Evolutionary conservation across 2,113 vertebrate genomes (phyloP).

Genomic region (Astur gentilis): DNA sequence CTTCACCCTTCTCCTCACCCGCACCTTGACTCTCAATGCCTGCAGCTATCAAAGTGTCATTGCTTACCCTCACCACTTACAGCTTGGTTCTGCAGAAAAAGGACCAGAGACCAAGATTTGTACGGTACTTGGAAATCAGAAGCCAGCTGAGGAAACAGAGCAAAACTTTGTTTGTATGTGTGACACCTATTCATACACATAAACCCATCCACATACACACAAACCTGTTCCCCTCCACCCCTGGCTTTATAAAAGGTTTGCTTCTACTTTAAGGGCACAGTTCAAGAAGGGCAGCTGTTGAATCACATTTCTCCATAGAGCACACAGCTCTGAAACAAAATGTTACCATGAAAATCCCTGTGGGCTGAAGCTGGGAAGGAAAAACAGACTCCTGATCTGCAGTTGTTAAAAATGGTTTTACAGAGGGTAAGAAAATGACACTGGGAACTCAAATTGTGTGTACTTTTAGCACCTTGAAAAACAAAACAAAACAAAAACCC

Average conservation of each 20-base stretch:
- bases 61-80: background rate
- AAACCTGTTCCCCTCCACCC: background rate
- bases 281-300: constrained; percentile 41
- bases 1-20: background rate
- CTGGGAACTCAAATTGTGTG: background rate
- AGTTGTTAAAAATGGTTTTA: constrained; percentile 51
- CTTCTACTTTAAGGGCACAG: constrained; percentile 32
- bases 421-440: background rate
- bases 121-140: background rate
- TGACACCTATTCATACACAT: background rate
- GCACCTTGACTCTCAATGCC: rapidly evolving
- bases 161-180: background rate
- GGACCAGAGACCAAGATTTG: background rate
- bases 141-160: background rate
- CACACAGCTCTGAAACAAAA: constrained; percentile 8
- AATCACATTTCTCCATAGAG: constrained; percentile 13
- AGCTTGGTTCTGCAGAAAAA: background rate
- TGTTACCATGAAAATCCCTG: constrained; percentile 54
- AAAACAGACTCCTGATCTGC: constrained; percentile 44
- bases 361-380: constrained; percentile 10
- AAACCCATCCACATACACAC: background rate
- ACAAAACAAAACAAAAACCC: background rate
- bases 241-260: background rate
- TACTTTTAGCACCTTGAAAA: background rate
- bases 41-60: background rate